Conservation (phyloP, 2,113 vertebrate species). For the Notothenia rossii region DNA sequence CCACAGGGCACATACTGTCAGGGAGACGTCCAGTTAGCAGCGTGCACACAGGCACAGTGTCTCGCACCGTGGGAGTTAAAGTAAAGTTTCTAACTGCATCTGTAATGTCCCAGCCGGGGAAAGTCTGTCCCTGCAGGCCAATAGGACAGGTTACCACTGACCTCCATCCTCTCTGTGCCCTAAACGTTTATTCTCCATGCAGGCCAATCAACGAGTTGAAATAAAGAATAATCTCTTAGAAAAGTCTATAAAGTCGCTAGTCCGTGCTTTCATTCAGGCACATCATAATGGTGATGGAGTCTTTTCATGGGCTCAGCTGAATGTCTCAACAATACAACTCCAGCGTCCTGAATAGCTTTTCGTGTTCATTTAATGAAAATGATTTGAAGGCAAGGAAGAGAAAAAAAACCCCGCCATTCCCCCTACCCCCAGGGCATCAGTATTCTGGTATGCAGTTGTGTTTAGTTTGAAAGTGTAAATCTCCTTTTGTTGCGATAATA, state of each 20-base stretch:
- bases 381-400: conserved; percentile 86
- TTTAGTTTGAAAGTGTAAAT: conserved; percentile 99
- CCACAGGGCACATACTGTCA: conserved; percentile 43
- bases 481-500: conserved; percentile 97
- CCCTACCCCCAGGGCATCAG: conserved; percentile 85
- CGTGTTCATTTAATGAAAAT: conserved; percentile 99
- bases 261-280: conserved; percentile 86
- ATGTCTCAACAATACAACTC: conserved; percentile 93
- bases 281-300: conserved; percentile 89
- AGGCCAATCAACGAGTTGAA: conserved; percentile 66
- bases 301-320: conserved; percentile 89
- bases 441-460: conserved; percentile 97
- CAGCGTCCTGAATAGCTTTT: conserved; percentile 95
- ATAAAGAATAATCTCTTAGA: conserved; percentile 81
- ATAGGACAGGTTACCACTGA: conserved; percentile 59
- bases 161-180: conserved; percentile 39
- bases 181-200: conserved; percentile 63
- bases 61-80: neutral
- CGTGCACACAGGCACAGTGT: neutral
- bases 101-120: conserved; percentile 1
- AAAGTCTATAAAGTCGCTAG: conserved; percentile 81
- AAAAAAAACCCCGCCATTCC: conserved; percentile 76
- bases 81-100: neutral
- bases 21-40: conserved; percentile 28
- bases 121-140: conserved; percentile 6